phyloP scores from a whole-genome alignment of 2,113 vertebrate species.

The Callipepla californica region DNA sequence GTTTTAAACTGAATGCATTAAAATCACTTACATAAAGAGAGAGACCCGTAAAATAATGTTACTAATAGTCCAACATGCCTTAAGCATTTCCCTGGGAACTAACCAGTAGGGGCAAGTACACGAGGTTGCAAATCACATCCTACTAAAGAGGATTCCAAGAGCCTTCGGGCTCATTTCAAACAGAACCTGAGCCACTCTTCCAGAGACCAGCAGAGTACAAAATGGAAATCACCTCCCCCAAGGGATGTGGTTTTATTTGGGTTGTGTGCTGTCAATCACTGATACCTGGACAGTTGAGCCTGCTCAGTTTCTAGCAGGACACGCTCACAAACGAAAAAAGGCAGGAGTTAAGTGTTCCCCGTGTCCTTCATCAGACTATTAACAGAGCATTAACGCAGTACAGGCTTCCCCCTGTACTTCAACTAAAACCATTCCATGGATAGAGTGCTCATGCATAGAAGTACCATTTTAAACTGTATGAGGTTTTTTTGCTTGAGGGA shows the following conservation, averaged over 20 bases:
- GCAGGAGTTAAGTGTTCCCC: neutral
- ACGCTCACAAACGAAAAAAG: neutral
- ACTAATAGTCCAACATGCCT: neutral
- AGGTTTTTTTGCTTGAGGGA: neutral
- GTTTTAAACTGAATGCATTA: neutral
- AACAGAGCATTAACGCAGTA: neutral
- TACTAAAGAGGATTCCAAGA: neutral
- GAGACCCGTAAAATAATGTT: neutral
- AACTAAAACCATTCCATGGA: neutral
- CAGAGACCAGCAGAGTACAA: neutral
- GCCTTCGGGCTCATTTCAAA: neutral
- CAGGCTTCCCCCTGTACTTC: neutral
- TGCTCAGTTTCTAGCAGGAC: neutral
- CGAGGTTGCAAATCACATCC: neutral
- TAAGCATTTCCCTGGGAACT: neutral
- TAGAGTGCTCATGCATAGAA: neutral
- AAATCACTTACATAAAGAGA: neutral
- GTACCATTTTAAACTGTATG: neutral
- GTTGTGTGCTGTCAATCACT: neutral
- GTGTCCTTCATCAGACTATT: neutral
- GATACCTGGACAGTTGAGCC: neutral
- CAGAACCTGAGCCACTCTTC: neutral
- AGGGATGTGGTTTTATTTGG: neutral
- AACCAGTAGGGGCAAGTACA: neutral
- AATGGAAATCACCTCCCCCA: neutral